Conservation (phyloP, 2,888 invertebrate genomes). For the Petrolisthes cinctipes region DNA sequence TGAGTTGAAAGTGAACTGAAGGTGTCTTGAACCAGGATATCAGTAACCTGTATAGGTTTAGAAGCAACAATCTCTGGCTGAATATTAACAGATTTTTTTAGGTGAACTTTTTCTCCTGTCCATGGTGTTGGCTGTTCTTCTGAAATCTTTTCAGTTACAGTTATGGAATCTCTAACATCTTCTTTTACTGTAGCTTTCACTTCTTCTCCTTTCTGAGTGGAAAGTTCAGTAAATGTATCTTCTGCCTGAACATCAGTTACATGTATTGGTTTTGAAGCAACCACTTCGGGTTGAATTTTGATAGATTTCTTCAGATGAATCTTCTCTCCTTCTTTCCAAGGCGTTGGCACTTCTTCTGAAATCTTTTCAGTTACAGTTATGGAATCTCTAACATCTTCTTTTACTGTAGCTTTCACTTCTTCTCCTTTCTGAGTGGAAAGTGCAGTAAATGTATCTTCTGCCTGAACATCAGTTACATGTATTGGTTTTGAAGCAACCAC, state of each 20-base stretch:
- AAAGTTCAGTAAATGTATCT: slow-evolving; percentile 26
- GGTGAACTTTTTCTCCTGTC: slow-evolving; percentile 45
- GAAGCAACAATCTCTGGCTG: slow-evolving; percentile 39
- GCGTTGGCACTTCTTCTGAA: slow-evolving; percentile 38
- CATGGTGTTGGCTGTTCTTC: slow-evolving; percentile 41
- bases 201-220: slow-evolving; percentile 10
- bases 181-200: slow-evolving; percentile 41
- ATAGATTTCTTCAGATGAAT: slow-evolving; percentile 38
- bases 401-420: slow-evolving; percentile 37
- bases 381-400: slow-evolving; percentile 31
- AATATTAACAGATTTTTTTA: slow-evolving; percentile 32
- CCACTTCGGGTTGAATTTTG: slow-evolving; percentile 31
- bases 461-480: slow-evolving; percentile 39
- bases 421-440: slow-evolving; percentile 14
- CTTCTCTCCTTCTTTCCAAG: slow-evolving; percentile 39
- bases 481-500: slow-evolving; percentile 35
- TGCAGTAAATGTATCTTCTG: slow-evolving; percentile 32
- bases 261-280: slow-evolving; percentile 31
- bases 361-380: slow-evolving; percentile 42
- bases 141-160: slow-evolving; percentile 41
- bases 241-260: slow-evolving; percentile 44
- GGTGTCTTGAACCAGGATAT: slow-evolving; percentile 41
- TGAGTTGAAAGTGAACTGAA: slow-evolving; percentile 20
- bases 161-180: slow-evolving; percentile 30
- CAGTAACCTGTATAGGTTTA: slow-evolving; percentile 32